Percentiles rank a stretch among this genome's conserved stretches.
Evolutionary conservation across 2,113 vertebrate species (phyloP).

Genomic region (Sorex araneus): DNA sequence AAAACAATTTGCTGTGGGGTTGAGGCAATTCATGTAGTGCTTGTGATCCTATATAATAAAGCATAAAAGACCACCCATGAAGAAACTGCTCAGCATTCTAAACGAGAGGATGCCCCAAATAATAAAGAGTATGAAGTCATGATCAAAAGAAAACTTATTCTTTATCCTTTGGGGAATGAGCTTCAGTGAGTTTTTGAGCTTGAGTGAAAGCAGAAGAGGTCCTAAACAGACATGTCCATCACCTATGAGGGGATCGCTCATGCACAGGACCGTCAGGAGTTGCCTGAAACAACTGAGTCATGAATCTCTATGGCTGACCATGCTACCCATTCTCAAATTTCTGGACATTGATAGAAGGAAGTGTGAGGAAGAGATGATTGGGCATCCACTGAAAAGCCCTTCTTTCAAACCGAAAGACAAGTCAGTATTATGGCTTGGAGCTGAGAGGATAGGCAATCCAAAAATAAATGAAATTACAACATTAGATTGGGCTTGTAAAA

Average conservation of each 20-base stretch:
- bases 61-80: neutral
- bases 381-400: no score
- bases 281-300: neutral
- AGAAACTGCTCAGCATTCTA: neutral
- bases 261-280: no score
- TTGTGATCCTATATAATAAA: neutral
- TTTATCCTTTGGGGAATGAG: neutral
- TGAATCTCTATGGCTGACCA: neutral
- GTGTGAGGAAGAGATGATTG: neutral
- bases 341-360: neutral
- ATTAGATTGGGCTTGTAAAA: neutral
- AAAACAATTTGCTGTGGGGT: no score
- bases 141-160: neutral
- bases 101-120: neutral
- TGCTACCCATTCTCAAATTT: neutral
- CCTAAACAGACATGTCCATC: neutral
- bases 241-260: neutral
- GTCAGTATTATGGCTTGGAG: neutral
- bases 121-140: neutral
- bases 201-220: neutral
- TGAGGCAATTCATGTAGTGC: neutral
- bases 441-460: neutral
- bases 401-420: neutral
- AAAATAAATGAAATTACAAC: neutral
- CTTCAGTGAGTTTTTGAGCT: neutral